These are phyloP conservation scores for Leptopilina syphax DNA, from an alignment of 2,888 invertebrate species.

Conservation along the genomic window DNA sequence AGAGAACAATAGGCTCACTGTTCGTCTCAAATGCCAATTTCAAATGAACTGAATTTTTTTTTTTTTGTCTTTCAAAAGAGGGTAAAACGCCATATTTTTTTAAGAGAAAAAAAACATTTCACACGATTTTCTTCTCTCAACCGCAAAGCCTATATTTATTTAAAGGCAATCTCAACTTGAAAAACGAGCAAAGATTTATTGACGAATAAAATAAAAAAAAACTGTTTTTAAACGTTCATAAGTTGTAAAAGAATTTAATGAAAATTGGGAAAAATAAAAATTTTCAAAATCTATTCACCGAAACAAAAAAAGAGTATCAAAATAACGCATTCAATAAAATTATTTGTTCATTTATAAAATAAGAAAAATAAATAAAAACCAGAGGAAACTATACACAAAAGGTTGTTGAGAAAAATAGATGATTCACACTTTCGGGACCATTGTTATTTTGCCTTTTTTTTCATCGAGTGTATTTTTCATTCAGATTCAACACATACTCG, in stretches of 20 bases:
- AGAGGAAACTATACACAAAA: not conserved
- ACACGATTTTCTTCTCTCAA: not conserved
- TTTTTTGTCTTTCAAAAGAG: conserved; percentile 5
- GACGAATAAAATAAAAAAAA: not conserved
- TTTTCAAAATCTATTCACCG: no score
- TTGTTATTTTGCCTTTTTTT: not conserved
- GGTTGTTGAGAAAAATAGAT: not conserved
- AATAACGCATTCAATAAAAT: not conserved
- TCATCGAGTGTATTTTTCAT: conserved; percentile 13
- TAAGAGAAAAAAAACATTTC: not conserved
- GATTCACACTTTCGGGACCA: not conserved
- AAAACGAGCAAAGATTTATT: not conserved
- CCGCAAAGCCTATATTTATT: not conserved
- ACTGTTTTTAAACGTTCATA: no score
- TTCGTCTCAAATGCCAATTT: conserved; percentile 32
- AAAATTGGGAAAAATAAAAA: no score
- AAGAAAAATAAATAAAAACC: not conserved
- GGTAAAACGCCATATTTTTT: conserved; percentile 1
- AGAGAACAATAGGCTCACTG: conserved; percentile 17
- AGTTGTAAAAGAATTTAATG: no score
- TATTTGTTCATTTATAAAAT: not conserved
- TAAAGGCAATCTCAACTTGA: not conserved
- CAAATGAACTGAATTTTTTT: conserved; percentile 17
- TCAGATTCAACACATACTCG: not conserved
- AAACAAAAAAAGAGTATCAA: no score